These are phyloP conservation scores for Remorina albescens DNA, from an alignment of 2,797 vertebrate genomes.

Conservation along the genomic window DNA sequence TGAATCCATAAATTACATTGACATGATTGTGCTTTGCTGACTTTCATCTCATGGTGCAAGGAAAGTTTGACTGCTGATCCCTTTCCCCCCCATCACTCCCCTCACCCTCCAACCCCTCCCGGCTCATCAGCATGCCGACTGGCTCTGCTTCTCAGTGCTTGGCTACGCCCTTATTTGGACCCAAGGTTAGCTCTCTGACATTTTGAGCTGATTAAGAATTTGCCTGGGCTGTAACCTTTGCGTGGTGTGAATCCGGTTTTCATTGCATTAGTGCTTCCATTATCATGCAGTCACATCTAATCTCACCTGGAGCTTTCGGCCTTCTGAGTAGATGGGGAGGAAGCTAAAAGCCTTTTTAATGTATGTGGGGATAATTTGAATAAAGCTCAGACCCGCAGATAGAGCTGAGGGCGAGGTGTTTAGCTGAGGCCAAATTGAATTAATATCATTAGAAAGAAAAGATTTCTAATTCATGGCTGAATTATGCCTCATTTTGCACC, in stretches of 20 bases:
- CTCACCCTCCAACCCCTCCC: not conserved
- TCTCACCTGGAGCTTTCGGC: slow-evolving; percentile 71
- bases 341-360: slow-evolving; percentile 71
- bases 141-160: slow-evolving; percentile 59
- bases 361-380: slow-evolving; percentile 70
- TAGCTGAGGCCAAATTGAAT: slow-evolving; percentile 65
- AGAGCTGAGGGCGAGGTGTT: slow-evolving; percentile 54
- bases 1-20: not conserved
- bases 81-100: not conserved
- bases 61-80: slow-evolving; percentile 33
- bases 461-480: slow-evolving; percentile 46
- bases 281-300: slow-evolving; percentile 84
- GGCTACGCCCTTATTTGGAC: slow-evolving; percentile 72
- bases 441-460: slow-evolving; percentile 55
- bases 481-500: slow-evolving; percentile 45
- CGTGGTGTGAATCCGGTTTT: slow-evolving; percentile 70
- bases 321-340: slow-evolving; percentile 35
- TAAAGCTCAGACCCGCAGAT: slow-evolving; percentile 52
- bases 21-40: slow-evolving; percentile 12
- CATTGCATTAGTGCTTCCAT: slow-evolving; percentile 81
- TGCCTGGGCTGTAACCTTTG: slow-evolving; percentile 80
- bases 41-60: slow-evolving; percentile 15
- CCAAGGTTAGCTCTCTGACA: slow-evolving; percentile 79
- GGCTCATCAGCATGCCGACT: slow-evolving; percentile 56
- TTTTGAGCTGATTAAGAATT: slow-evolving; percentile 85